These are phyloP conservation scores for Geopemphigus sp. DNA, from an alignment of 1,140 invertebrate genomes.

Conservation along the genomic window DNA sequence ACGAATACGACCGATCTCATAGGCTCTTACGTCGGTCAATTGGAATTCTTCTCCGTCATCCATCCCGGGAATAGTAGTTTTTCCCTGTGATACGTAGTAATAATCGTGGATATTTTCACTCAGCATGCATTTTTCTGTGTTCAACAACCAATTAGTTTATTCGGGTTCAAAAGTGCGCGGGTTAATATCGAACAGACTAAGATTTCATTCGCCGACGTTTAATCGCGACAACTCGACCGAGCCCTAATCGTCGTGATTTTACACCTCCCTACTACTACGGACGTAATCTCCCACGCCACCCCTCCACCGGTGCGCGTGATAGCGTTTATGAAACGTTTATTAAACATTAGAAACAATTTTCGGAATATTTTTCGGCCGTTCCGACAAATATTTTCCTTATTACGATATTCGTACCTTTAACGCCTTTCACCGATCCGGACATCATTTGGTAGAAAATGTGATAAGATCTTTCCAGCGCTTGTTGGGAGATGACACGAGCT, in stretches of 20 bases:
- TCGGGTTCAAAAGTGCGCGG: not conserved
- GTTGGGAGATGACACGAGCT: conserved; percentile 99
- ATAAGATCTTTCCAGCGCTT: conserved; percentile 96
- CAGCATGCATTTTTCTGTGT: conserved; percentile 75
- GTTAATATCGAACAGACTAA: not conserved
- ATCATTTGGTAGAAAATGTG: conserved; percentile 99
- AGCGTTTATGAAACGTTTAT: not conserved
- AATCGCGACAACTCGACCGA: not conserved
- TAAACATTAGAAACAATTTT: not conserved
- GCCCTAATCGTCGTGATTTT: not conserved
- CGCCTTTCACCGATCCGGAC: conserved; percentile 81
- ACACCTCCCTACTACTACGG: not conserved
- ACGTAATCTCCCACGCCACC: not conserved
- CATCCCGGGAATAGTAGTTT: conserved; percentile 91
- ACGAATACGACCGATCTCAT: conserved; percentile 40
- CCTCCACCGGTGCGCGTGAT: not conserved
- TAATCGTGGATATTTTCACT: conserved; percentile 85
- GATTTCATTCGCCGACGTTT: conserved; percentile 23
- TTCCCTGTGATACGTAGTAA: conserved; percentile 94
- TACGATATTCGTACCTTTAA: conserved; percentile 71
- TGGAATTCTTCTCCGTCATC: conserved; percentile 94
- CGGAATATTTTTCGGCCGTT: not conserved
- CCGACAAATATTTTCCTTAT: not conserved
- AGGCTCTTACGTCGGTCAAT: conserved; percentile 85
- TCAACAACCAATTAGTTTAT: conserved; percentile 45